Evolutionary conservation across 64 coral and sea anemone species (phyloP).

Genomic region (Actinia equina): DNA sequence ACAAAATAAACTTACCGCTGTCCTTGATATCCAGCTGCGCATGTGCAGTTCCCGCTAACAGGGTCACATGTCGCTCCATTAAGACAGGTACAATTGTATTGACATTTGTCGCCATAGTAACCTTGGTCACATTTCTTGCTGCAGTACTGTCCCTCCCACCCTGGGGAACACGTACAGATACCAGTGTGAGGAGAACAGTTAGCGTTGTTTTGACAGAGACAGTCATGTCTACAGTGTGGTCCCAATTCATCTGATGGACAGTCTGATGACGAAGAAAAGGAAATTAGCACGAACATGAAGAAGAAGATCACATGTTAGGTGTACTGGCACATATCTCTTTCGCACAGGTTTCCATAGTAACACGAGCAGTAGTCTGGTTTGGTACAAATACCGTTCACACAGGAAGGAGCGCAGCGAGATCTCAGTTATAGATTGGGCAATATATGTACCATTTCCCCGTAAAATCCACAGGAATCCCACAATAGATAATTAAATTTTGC

Average conservation of each 20-base stretch:
- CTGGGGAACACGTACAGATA: constrained; percentile 59
- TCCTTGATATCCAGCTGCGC: constrained; percentile 57
- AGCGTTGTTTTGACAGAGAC: constrained; percentile 63
- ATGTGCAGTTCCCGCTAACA: constrained; percentile 70
- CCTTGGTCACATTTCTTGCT: constrained; percentile 61
- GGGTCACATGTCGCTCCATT: constrained; percentile 66
- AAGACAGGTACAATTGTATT: constrained; percentile 40
- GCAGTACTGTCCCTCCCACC: constrained; percentile 61
- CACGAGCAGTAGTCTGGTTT: background rate
- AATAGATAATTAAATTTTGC: too few species aligned
- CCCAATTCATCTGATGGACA: constrained; percentile 76
- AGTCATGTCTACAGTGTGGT: constrained; percentile 61
- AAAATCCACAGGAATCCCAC: too few species aligned
- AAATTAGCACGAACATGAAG: background rate
- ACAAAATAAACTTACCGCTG: constrained; percentile 41
- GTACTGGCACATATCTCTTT: background rate
- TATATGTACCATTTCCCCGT: too few species aligned
- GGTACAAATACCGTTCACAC: background rate
- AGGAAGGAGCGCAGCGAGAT: background rate
- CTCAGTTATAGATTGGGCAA: too few species aligned
- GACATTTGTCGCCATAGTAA: constrained; percentile 73
- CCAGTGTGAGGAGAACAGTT: constrained; percentile 65
- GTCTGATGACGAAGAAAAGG: constrained; percentile 11
- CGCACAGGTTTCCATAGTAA: background rate
- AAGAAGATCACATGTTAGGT: too few species aligned